These are phyloP conservation scores for Beroe forskalii DNA, from an alignment of 37 sponge, comb jelly and placozoan genomes.

Conservation along the genomic window DNA sequence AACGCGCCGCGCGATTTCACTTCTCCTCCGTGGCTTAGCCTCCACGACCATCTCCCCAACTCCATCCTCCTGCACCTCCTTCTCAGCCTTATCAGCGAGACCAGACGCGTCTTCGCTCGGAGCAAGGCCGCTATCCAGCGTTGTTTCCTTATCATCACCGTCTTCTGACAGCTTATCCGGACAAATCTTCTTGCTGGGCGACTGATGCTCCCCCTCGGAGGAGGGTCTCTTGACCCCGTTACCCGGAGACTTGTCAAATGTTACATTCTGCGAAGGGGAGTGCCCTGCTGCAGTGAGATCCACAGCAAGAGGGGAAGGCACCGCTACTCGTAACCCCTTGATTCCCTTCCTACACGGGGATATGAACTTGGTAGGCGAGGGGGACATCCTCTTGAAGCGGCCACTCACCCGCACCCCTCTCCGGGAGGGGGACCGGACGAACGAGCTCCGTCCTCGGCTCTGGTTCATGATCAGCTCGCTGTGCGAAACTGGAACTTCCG, in stretches of 20 bases:
- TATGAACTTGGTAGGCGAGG: slow-evolving; percentile 55
- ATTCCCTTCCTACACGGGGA: slow-evolving; percentile 49
- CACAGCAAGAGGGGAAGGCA: background rate
- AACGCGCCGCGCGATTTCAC: slow-evolving; percentile 40
- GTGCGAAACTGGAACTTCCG: background rate
- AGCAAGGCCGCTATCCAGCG: background rate
- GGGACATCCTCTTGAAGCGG: slow-evolving; percentile 52
- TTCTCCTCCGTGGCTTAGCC: slow-evolving; percentile 36
- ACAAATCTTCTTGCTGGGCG: slow-evolving; percentile 11
- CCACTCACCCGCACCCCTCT: slow-evolving; percentile 18
- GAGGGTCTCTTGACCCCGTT: background rate
- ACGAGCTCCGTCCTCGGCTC: background rate
- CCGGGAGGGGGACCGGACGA: slow-evolving; percentile 10
- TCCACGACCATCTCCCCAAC: background rate
- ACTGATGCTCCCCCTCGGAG: background rate
- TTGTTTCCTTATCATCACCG: background rate
- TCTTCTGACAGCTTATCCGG: background rate
- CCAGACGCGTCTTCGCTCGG: background rate
- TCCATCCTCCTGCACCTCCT: background rate
- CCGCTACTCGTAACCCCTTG: slow-evolving; percentile 9
- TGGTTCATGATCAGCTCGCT: background rate
- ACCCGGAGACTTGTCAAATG: slow-evolving; percentile 55
- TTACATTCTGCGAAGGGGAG: slow-evolving; percentile 29
- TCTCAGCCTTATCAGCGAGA: background rate
- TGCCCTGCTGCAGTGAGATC: background rate